Evolutionary conservation across 2,113 vertebrate species (phyloP).

Genomic region (pig (Sus scrofa)): T2T-Sscrofa CM000820.6:29164001-29164500

Average conservation of each 20-base stretch:
- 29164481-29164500: not conserved
- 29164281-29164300: not conserved
- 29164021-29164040: no score
- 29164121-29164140: not conserved
- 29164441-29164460: not conserved
- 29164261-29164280: not conserved
- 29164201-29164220: not conserved
- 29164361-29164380: not conserved
- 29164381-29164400: not conserved
- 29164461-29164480: not conserved
- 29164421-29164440: not conserved
- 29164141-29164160: not conserved
- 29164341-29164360: not conserved
- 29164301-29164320: not conserved
- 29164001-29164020: no score
- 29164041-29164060: not conserved
- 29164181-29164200: not conserved
- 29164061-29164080: not conserved
- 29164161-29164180: not conserved
- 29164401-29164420: not conserved
- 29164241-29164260: not conserved
- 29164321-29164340: not conserved
- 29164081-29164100: fast-evolving
- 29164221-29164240: not conserved
- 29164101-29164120: not conserved